Evolutionary conservation across 2,888 invertebrate species (phyloP).

Genomic region (Coenonympha glycerion): DNA sequence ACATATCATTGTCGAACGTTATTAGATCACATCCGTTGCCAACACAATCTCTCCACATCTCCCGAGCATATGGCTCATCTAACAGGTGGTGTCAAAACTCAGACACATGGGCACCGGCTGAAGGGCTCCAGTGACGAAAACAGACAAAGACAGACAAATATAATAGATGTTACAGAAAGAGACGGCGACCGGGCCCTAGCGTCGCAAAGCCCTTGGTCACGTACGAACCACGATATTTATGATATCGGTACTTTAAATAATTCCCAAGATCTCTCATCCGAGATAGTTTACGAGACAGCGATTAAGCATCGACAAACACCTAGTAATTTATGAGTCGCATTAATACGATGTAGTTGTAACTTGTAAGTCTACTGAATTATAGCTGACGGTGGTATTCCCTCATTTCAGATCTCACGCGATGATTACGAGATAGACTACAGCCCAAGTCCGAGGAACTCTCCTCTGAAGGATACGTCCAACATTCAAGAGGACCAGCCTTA

Average conservation of each 20-base stretch:
- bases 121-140: constrained; percentile 57
- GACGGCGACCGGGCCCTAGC: constrained; percentile 39
- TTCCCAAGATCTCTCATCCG: constrained; percentile 39
- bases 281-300: constrained; percentile 32
- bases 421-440: constrained; percentile 67
- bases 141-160: constrained; percentile 38
- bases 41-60: constrained; percentile 24
- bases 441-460: constrained; percentile 63
- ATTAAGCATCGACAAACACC: constrained; percentile 15
- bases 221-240: constrained; percentile 49
- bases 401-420: constrained; percentile 65
- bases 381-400: constrained; percentile 31
- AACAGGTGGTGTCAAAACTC: constrained; percentile 64
- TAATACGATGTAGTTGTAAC: constrained; percentile 5
- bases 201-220: constrained; percentile 34
- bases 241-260: constrained; percentile 50
- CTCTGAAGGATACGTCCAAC: constrained; percentile 67
- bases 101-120: constrained; percentile 58
- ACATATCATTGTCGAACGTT: constrained; percentile 45
- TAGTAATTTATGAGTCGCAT: constrained; percentile 9
- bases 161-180: constrained; percentile 43
- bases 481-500: constrained; percentile 61
- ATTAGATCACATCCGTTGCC: constrained; percentile 26
- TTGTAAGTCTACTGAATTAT: no score
- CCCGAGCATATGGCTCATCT: constrained; percentile 42